phyloP scores from a whole-genome alignment of 2,888 invertebrate species.

The Eubasilissa splendida region DNA sequence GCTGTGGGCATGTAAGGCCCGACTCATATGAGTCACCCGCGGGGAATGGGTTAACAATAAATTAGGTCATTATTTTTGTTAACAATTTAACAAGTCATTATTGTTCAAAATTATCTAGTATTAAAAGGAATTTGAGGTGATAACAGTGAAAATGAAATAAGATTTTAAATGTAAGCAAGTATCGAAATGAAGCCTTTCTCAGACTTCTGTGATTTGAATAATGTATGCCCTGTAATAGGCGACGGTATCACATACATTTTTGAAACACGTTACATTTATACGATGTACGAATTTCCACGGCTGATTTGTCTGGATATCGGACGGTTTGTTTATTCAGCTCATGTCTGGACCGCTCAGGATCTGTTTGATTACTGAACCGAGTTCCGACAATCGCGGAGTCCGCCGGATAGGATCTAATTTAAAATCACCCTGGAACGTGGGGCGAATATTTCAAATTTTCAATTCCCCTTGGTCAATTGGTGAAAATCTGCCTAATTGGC shows the following conservation, averaged over 20 bases:
- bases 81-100: too few relatives aligned
- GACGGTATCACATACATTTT: slow-evolving; percentile 14
- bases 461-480: slow-evolving; percentile 32
- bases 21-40: too few relatives aligned
- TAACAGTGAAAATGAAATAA: too few relatives aligned
- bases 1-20: too few relatives aligned
- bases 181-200: neutral
- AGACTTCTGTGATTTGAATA: slow-evolving; percentile 20
- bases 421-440: slow-evolving; percentile 50
- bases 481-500: slow-evolving; percentile 56
- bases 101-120: too few relatives aligned
- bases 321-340: slow-evolving; percentile 45
- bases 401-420: slow-evolving; percentile 45
- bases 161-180: too few relatives aligned
- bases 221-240: slow-evolving; percentile 11
- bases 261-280: neutral
- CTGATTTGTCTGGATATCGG: slow-evolving; percentile 14
- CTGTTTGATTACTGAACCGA: slow-evolving; percentile 44
- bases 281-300: slow-evolving; percentile 24
- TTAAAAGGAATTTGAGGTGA: too few relatives aligned
- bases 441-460: slow-evolving; percentile 49
- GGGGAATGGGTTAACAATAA: too few relatives aligned
- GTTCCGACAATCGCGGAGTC: slow-evolving; percentile 11
- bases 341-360: slow-evolving; percentile 27
- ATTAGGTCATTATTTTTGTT: too few relatives aligned